phyloP scores from a whole-genome alignment of 2,113 vertebrate genomes.

The Platichthys flesus region DNA sequence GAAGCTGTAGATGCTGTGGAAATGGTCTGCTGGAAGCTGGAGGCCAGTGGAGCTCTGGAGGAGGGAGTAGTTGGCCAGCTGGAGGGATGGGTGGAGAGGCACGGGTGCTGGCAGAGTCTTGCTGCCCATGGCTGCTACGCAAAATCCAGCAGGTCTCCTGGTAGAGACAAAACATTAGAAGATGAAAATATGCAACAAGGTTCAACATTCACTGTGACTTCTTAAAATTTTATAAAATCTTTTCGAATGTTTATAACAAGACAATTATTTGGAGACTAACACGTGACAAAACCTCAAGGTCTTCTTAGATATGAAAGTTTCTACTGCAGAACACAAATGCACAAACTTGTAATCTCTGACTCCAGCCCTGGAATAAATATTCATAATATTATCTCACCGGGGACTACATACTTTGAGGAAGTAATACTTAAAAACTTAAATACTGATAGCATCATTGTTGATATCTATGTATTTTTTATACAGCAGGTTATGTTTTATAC shows the following conservation, averaged over 20 bases:
- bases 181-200: slow-evolving; percentile 18
- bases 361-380: no score
- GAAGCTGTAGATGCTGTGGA: slow-evolving; percentile 95
- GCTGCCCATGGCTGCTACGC: slow-evolving; percentile 88
- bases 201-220: no score
- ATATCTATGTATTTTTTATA: no score
- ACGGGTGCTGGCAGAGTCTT: slow-evolving; percentile 96
- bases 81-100: slow-evolving; percentile 95
- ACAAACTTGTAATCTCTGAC: neutral
- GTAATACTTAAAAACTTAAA: no score
- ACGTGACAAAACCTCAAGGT: no score
- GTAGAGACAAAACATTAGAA: slow-evolving; percentile 9
- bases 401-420: no score
- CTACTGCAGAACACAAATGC: neutral
- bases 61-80: slow-evolving; percentile 96
- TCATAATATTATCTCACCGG: no score
- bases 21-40: slow-evolving; percentile 91
- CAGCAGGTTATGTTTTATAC: no score
- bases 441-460: no score
- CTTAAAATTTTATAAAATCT: no score
- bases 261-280: no score
- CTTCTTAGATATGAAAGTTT: neutral
- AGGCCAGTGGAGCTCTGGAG: slow-evolving; percentile 94
- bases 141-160: slow-evolving; percentile 21
- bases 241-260: neutral